Percentiles rank a stretch among this genome's conserved stretches.
Conservation (phyloP, 2,797 vertebrate species). For the Arctocebus calabarensis region DNA sequence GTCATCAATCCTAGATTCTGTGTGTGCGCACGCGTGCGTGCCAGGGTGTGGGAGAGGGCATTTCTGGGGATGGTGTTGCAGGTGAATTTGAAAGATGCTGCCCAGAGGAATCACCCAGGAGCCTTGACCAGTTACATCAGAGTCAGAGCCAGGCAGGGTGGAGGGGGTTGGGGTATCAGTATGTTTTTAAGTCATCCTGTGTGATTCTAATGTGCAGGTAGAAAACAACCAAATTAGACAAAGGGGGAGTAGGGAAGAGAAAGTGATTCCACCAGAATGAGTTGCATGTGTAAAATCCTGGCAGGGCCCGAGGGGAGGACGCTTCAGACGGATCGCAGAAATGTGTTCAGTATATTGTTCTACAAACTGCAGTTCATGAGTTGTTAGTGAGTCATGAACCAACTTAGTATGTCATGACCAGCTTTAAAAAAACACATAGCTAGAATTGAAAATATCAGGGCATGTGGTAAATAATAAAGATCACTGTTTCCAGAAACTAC, state of each 20-base stretch:
- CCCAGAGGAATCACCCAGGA: not conserved
- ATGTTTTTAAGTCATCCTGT: not conserved
- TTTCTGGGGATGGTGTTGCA: not conserved
- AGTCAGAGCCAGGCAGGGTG: not conserved
- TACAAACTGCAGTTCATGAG: not conserved
- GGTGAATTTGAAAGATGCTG: not conserved
- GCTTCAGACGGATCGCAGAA: not conserved
- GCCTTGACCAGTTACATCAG: not conserved
- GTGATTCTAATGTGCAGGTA: not conserved
- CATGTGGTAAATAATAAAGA: not conserved
- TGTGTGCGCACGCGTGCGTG: too few relatives aligned
- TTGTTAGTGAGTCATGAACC: constrained; percentile 24
- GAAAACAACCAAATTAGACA: not conserved
- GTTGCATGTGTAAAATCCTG: not conserved
- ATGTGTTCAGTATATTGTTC: not conserved
- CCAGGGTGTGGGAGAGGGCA: not conserved
- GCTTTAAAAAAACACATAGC: constrained; percentile 56
- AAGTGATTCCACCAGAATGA: not conserved
- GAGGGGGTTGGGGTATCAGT: too few relatives aligned
- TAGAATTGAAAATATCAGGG: not conserved
- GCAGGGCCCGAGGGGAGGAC: not conserved
- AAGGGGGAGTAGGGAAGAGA: not conserved
- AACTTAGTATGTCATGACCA: constrained; percentile 3
- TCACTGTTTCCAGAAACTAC: not conserved
- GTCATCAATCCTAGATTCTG: not conserved